These are phyloP conservation scores for Heliconius ismenius DNA, from an alignment of 2,888 invertebrate genomes.

Conservation along the genomic window DNA sequence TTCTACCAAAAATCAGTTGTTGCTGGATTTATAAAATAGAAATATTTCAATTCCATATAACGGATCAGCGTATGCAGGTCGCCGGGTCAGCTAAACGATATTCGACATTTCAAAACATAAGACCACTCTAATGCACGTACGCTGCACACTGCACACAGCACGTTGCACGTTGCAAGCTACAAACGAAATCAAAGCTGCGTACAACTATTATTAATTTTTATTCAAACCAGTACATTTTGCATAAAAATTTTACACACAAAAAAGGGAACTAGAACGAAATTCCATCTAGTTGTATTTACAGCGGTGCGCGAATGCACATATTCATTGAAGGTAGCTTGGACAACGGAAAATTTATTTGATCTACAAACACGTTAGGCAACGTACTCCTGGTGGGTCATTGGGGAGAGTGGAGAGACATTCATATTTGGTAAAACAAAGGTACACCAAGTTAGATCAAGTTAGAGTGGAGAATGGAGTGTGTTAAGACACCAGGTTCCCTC, in stretches of 20 bases:
- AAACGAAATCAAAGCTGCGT: constrained; percentile 16
- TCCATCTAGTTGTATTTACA: constrained; percentile 23
- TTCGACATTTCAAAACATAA: constrained; percentile 14
- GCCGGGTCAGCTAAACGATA: not conserved
- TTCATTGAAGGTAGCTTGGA: constrained; percentile 16
- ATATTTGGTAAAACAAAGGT: constrained; percentile 36
- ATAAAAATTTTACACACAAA: constrained; percentile 21
- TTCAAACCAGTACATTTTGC: constrained; percentile 18
- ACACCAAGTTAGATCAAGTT: constrained; percentile 28
- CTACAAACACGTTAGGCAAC: constrained; percentile 33
- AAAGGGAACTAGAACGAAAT: constrained; percentile 14
- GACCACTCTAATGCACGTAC: constrained; percentile 5
- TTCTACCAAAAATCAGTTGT: not conserved
- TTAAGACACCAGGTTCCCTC: too few relatives aligned
- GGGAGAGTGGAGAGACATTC: constrained; percentile 32
- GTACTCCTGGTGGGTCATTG: constrained; percentile 22
- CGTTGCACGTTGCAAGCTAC: not conserved
- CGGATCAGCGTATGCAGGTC: not conserved
- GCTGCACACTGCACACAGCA: not conserved
- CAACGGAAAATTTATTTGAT: constrained; percentile 37
- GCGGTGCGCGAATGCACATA: constrained; percentile 22
- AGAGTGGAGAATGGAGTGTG: too few relatives aligned
- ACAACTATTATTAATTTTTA: constrained; percentile 28
- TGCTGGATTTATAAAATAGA: not conserved
- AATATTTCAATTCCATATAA: constrained; percentile 5